Conservation (phyloP, 2,797 vertebrate genomes). For the Acomys russatus region DNA sequence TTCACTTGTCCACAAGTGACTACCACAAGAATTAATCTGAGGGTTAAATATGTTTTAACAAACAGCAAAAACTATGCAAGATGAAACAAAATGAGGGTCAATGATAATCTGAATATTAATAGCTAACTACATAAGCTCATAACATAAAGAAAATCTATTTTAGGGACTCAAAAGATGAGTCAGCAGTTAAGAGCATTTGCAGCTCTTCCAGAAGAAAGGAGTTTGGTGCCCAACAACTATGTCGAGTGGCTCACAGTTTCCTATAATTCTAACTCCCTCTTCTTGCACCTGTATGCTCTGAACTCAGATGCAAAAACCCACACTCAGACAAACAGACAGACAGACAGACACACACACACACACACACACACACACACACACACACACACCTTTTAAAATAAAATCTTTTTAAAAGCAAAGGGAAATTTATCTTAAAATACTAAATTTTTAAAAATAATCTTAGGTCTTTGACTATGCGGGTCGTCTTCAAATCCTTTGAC, state of each 20-base stretch:
- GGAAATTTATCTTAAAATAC: background rate
- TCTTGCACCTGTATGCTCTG: background rate
- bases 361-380: background rate
- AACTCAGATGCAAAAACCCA: background rate
- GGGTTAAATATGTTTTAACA: background rate
- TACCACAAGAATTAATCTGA: background rate
- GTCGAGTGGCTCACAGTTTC: background rate
- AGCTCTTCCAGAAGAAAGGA: background rate
- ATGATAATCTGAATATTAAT: background rate
- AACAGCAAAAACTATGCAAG: too few species aligned
- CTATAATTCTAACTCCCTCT: background rate
- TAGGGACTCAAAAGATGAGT: background rate
- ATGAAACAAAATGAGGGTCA: background rate
- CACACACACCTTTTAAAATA: background rate
- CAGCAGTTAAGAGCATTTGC: background rate
- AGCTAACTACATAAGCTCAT: constrained; percentile 30
- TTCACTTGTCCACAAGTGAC: background rate
- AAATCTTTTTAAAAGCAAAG: background rate
- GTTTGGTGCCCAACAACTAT: background rate
- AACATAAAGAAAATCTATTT: constrained; percentile 24
- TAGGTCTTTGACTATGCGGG: background rate
- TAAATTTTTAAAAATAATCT: background rate
- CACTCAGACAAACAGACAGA: background rate
- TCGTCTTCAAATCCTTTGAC: constrained; percentile 17
- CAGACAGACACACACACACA: background rate